A percentile compares a stretch with the other conserved stretches of the same genome.
These are phyloP conservation scores for Lasioglossum malachurum DNA, from an alignment of 2,888 invertebrate species.

Conservation along the genomic window DNA sequence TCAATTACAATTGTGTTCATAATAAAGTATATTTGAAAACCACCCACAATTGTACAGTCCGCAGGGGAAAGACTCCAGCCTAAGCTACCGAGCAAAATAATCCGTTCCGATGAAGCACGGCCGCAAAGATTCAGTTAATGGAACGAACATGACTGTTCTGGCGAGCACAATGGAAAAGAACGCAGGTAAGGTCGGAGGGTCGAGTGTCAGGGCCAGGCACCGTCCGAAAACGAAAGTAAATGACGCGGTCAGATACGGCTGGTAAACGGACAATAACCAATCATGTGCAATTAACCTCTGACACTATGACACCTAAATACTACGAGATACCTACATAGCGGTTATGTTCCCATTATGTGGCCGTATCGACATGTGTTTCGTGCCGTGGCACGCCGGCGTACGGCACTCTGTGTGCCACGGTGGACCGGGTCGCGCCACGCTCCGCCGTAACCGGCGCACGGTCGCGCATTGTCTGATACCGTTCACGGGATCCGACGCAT, in stretches of 20 bases:
- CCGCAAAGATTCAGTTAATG: background rate
- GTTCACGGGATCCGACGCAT: slow-evolving; percentile 61
- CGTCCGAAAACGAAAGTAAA: slow-evolving; percentile 76
- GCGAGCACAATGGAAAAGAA: background rate
- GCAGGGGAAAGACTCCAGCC: background rate
- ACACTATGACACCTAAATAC: slow-evolving; percentile 83
- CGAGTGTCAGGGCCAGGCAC: background rate
- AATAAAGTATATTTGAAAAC: too few relatives aligned
- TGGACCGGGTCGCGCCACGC: slow-evolving; percentile 41
- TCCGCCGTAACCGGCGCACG: slow-evolving; percentile 62
- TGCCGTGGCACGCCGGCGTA: slow-evolving; percentile 66
- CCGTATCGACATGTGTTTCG: slow-evolving; percentile 84
- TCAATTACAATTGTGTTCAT: too few relatives aligned
- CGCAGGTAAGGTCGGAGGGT: background rate
- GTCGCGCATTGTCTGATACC: slow-evolving; percentile 71
- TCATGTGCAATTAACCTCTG: slow-evolving; percentile 84
- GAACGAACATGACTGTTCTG: background rate
- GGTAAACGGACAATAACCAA: slow-evolving; percentile 82
- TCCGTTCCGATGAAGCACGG: background rate
- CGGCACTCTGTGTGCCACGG: slow-evolving; percentile 55
- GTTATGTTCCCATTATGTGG: slow-evolving; percentile 84
- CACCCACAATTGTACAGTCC: too few relatives aligned
- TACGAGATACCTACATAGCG: slow-evolving; percentile 75
- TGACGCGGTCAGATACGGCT: slow-evolving; percentile 69
- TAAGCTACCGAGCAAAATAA: background rate